Conservation (phyloP, 2,888 invertebrate genomes). For the Diachrysia chrysitis region DNA sequence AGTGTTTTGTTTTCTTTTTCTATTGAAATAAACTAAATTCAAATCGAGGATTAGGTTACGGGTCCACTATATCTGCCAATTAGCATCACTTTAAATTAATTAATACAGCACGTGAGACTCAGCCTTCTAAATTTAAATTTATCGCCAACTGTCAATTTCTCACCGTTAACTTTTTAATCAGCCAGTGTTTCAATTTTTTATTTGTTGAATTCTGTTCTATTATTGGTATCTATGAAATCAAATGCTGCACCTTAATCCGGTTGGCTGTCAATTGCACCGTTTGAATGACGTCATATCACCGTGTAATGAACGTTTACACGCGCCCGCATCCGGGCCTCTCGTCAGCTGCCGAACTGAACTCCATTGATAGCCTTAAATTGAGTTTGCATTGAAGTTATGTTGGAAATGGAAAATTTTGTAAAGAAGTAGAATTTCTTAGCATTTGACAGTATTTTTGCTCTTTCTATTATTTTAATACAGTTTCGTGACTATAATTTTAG, state of each 20-base stretch:
- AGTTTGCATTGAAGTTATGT: slow-evolving; percentile 37
- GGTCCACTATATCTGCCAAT: neutral
- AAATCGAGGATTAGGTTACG: neutral
- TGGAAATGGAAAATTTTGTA: slow-evolving; percentile 11
- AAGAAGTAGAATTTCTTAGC: neutral
- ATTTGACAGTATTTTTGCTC: neutral
- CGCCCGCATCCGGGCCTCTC: slow-evolving; percentile 56
- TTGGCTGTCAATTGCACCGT: slow-evolving; percentile 40
- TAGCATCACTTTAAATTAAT: neutral
- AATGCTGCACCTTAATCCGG: slow-evolving; percentile 21
- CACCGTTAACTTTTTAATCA: neutral
- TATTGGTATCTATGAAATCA: slow-evolving; percentile 13
- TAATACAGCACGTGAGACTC: neutral
- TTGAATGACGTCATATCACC: slow-evolving; percentile 50
- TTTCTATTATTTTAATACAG: neutral
- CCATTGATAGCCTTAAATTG: slow-evolving; percentile 32
- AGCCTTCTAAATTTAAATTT: neutral
- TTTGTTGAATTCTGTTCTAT: slow-evolving; percentile 7
- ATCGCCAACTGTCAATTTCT: neutral
- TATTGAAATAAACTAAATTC: neutral
- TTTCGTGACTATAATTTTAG: neutral
- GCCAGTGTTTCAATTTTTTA: neutral
- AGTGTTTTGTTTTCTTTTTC: neutral
- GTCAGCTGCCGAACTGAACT: slow-evolving; percentile 44
- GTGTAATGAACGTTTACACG: slow-evolving; percentile 60